Base-by-base conservation (phyloP, 1,140 invertebrate species). In the Lucilia cuprina region DNA sequence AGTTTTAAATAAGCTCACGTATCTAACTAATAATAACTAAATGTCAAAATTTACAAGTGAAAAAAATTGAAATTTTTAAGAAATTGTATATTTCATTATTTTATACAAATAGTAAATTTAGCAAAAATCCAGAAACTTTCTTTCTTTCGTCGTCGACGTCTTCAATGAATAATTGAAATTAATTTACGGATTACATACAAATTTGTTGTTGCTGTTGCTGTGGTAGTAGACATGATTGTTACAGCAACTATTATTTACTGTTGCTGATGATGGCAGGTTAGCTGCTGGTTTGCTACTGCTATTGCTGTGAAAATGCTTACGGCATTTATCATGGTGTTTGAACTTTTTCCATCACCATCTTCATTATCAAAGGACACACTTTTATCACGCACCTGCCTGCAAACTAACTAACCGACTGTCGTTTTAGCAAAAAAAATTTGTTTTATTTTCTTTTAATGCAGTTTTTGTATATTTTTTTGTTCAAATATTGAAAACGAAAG, bases 401-500 rank as follows among this genome's bases (percentile, higher is more conserved):
- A 80, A n/a, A 41, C 77, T 80, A 41, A 50, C 41, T 19, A 21
- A 25, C 65, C 25, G 25, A 30, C 25, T 30, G 3, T 2, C 25
- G n/a, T 30, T 30, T 30, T 3, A 30, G 25, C 25, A 30, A 70
- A 70, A 10, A 0, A 70, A 19, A 25, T 25, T 70, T 60, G 55
- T 60, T 70, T 70, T 70, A 21, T 70, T 25, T 70, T 70, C n/a
- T 70, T 70, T 70, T 21, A 5, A 7, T 70, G n/a, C 50, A 55
- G 65, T 25, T 21, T 19, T n/a, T n/a, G n/a, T n/a, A n/a, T n/a
- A n/a, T n/a, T n/a, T 19, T 7, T 70, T 10, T 21, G n/a, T 60
- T 60, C 55, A 60, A 60, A 60, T 47, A 78, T 78, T 25, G 77
- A 80, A 80, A 80, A 80, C 77, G 77, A 80, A 80, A 80, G 77